Base-by-base conservation (phyloP, 1,140 invertebrate species). In the Globodera ellingtonae region DNA sequence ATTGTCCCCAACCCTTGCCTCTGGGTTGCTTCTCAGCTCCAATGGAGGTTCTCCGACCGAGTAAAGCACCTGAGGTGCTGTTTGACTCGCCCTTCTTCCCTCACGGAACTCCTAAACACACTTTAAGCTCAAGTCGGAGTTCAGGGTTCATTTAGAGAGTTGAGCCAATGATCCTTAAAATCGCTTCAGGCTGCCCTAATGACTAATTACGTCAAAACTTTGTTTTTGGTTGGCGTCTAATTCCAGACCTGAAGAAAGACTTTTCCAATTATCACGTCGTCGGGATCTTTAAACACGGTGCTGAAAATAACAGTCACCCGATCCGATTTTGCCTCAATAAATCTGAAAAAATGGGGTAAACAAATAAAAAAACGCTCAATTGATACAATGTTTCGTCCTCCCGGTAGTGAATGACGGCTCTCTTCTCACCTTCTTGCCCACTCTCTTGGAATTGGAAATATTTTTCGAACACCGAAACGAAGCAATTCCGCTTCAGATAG, bases 391-490 rank as follows among this genome's bases (percentile, higher is more conserved):
- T 99, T 92, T 99, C 97, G 92, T 99, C 96, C 90, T 97, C 95
- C 89, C 97, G 92, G 90, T 98, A 99, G 90, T 98, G 95, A 90
- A 99, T 98, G 77, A 99, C 95, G 79, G 97, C 97, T 89, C 95
- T 92, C 90, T 95, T 95, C 82, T 97, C 94, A 10, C 94, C 93
- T 89, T 95, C 93, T 88, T 94, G 93, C 3, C 94, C 95, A 84
- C 94, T 92, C 90, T 96, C 95, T 92, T 99, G 97, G 90, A 96
- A 96, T 89, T 97, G 93, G 91, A 99, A 99, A 92, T 99, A 99
- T 89, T 98, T 98, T 91, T 99, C 96, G 92, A 99, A 99, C 56
- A 99, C 96, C 65, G 97, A 98, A 21, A 97, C 97, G 91, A 99
- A 99, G 91, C 97, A 99, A 91, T 99, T 97, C 86, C 97, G 93